Percentiles rank a stretch among this genome's conserved stretches.
Conservation (phyloP, 2,888 invertebrate genomes). For the Bellardia pandia region DNA sequence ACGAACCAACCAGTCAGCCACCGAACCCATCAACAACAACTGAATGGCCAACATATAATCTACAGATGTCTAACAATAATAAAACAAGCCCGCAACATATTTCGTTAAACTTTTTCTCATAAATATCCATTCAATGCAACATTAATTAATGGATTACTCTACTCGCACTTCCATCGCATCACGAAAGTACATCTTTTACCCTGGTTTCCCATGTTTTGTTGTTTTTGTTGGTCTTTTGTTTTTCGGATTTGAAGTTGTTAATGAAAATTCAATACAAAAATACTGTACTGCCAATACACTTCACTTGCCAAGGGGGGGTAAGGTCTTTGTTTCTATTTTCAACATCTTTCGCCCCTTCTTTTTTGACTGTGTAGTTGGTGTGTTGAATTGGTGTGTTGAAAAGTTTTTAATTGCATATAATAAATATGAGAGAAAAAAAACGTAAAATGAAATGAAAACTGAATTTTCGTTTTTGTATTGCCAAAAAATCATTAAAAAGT, state of each 20-base stretch:
- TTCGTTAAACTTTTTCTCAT: constrained; percentile 73
- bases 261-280: constrained; percentile 71
- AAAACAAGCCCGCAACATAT: constrained; percentile 72
- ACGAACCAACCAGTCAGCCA: background rate
- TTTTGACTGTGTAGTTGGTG: constrained; percentile 15
- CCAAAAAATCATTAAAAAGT: constrained; percentile 35
- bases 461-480: constrained; percentile 28
- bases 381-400: constrained; percentile 65
- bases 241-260: constrained; percentile 48
- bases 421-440: constrained; percentile 20
- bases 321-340: constrained; percentile 13
- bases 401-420: constrained; percentile 70
- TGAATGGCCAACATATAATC: constrained; percentile 5
- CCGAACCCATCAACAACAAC: background rate
- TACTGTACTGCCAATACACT: constrained; percentile 53
- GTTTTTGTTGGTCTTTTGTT: background rate
- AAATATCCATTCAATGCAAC: constrained; percentile 72
- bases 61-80: constrained; percentile 58
- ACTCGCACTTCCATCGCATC: constrained; percentile 57
- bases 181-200: constrained; percentile 23
- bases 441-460: constrained; percentile 32
- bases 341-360: background rate
- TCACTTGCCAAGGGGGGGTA: constrained; percentile 22
- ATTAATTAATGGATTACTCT: constrained; percentile 73
- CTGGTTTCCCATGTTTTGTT: background rate